phyloP scores from a whole-genome alignment of 2,797 vertebrate species.

The Myotis daubentonii region DNA sequence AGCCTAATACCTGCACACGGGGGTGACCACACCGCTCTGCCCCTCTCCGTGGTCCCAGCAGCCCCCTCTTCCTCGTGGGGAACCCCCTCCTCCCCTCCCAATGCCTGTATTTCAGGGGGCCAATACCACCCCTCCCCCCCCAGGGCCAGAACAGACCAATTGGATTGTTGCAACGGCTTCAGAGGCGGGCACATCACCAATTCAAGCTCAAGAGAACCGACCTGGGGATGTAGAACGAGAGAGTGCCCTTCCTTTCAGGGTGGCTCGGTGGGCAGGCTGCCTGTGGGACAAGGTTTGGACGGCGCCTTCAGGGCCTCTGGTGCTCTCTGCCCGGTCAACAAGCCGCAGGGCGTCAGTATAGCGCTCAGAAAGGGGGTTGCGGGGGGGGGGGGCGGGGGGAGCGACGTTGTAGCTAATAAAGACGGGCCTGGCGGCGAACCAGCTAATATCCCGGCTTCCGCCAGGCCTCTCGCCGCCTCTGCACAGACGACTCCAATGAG shows the following conservation, averaged over 20 bases:
- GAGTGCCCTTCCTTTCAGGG: neutral
- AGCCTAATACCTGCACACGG: too few species aligned
- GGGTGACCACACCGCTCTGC: neutral
- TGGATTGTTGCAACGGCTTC: neutral
- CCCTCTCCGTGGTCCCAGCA: neutral
- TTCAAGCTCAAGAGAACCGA: neutral
- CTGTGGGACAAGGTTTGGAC: neutral
- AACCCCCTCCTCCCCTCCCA: neutral
- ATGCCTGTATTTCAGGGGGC: neutral
- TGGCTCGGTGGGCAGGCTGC: too few species aligned
- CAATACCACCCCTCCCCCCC: neutral
- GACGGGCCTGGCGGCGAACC: slow-evolving; percentile 10
- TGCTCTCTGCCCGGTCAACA: neutral
- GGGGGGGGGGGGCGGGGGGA: neutral
- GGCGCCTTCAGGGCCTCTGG: neutral
- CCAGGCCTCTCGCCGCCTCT: neutral
- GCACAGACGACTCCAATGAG: slow-evolving; percentile 52
- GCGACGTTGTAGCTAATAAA: slow-evolving; percentile 41
- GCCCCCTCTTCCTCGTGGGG: neutral
- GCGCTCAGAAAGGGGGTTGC: slow-evolving; percentile 32
- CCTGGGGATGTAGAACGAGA: neutral
- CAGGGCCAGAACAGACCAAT: neutral
- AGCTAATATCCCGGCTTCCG: slow-evolving; percentile 46
- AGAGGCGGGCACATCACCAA: neutral
- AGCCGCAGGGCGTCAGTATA: neutral